phyloP scores from a whole-genome alignment of 1,140 invertebrate genomes.

The Drosophila varians region DNA sequence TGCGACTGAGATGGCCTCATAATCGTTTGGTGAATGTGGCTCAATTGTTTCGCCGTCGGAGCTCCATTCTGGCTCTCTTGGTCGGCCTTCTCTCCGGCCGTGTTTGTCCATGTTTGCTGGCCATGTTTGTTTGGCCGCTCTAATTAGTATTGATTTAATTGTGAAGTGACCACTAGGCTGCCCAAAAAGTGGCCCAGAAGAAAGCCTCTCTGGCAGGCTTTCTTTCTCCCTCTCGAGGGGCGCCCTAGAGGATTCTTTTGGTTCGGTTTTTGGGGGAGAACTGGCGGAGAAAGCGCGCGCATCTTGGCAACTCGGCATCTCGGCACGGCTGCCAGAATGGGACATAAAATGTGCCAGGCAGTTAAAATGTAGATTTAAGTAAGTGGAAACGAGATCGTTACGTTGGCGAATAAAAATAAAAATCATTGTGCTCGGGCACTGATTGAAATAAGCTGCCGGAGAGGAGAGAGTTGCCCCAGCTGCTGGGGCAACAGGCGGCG shows the following conservation, averaged over 20 bases:
- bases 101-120: slow-evolving; percentile 20
- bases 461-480: slow-evolving; percentile 37
- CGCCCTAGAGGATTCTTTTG: background rate
- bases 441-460: slow-evolving; percentile 77
- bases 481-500: slow-evolving; percentile 41
- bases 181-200: slow-evolving; percentile 12
- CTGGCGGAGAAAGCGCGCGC: slow-evolving; percentile 58
- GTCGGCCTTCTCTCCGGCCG: slow-evolving; percentile 7
- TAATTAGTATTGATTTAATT: slow-evolving; percentile 79
- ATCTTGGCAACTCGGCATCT: slow-evolving; percentile 47
- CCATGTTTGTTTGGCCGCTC: slow-evolving; percentile 56
- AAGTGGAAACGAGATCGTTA: slow-evolving; percentile 84
- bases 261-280: slow-evolving; percentile 8
- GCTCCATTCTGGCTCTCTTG: slow-evolving; percentile 25
- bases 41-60: slow-evolving; percentile 66
- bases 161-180: slow-evolving; percentile 36
- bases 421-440: slow-evolving; percentile 83
- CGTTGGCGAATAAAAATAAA: slow-evolving; percentile 83
- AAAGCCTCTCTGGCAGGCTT: slow-evolving; percentile 1
- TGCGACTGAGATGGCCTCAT: slow-evolving; percentile 83
- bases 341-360: slow-evolving; percentile 83
- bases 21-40: slow-evolving; percentile 81
- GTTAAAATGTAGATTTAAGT: slow-evolving; percentile 84
- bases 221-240: slow-evolving; percentile 9
- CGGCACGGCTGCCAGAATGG: slow-evolving; percentile 75